Base-by-base conservation (phyloP, 64 coral and sea anemone species). In the Stichodactyla helianthus region DNA sequence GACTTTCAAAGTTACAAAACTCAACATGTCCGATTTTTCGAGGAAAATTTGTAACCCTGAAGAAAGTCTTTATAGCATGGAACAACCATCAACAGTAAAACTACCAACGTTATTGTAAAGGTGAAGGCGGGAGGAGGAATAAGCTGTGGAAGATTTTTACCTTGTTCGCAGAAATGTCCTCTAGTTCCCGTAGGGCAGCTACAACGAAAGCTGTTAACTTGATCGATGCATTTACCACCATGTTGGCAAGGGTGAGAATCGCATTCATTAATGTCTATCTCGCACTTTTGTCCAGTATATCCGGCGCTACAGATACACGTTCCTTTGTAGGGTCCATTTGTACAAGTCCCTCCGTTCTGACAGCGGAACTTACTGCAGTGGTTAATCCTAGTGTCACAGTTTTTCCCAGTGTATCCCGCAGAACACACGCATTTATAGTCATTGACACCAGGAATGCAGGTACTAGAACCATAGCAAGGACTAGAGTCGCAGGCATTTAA, bases 261-360 rank as follows among this genome's bases (percentile, higher is more conserved):
- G 35, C 94, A 97, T 65, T 97, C 94, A 55, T 97, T 31, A 62
- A 93, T 82, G 80, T 97, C 77, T 22, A 88, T 67, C 44, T 97
- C 64, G 77, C 94, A 97, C 25, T 88, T 84, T 31, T 27, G 20
- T 26, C 94, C 94, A 9, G 27, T 59, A 22, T 77, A 97, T 68
- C 94, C 94, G 70, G 88, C 50, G 15, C 82, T 50, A 54, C 94
- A 97, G 53, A 84, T 50, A 65, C 94, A 97, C 16, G 70, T 90
- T 44, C 91, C 94, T 76, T 79, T 56, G 31, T 61, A 77, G 22
- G 58, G 8, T 18, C 84, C 88, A 65, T 97, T 97, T 23, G 59
- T 54, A 70, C 94, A 97, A n/a, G 94, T 93, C 31, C 91, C 91
- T 53, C 94, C 94, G 77, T 97, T 93, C n/a, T 60, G 57, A 84